These are phyloP conservation scores for Aphaenogaster floridana DNA, from an alignment of 1,140 invertebrate genomes.

Conservation along the genomic window DNA sequence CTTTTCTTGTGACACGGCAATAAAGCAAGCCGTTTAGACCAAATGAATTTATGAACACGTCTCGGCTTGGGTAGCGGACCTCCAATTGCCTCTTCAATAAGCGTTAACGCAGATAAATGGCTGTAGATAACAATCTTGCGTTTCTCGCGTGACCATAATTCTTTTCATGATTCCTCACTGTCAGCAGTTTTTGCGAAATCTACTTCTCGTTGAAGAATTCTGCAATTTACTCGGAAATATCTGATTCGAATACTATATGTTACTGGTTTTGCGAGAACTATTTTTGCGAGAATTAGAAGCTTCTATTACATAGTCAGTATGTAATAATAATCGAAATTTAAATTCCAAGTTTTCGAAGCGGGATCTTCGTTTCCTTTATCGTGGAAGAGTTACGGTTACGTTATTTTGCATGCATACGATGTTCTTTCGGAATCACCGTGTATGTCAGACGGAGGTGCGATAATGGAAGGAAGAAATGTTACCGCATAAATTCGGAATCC, in stretches of 20 bases:
- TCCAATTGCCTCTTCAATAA: constrained; percentile 76
- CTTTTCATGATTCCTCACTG: constrained; percentile 51
- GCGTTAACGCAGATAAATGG: constrained; percentile 79
- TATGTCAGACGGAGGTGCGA: constrained; percentile 18
- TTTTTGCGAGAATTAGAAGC: neutral
- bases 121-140: constrained; percentile 65
- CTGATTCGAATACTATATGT: neutral
- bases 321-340: neutral
- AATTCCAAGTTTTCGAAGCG: neutral
- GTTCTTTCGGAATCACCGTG: neutral
- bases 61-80: constrained; percentile 63
- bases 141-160: constrained; percentile 50
- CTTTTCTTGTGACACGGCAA: constrained; percentile 69
- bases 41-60: constrained; percentile 79
- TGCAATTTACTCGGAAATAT: neutral
- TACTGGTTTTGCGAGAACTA: neutral
- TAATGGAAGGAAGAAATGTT: constrained; percentile 49
- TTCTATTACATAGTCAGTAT: neutral
- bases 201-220: neutral
- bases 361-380: neutral
- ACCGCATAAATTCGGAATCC: constrained; percentile 68
- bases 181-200: constrained; percentile 59
- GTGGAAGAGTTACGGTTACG: neutral
- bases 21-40: constrained; percentile 70
- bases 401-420: neutral